Percentiles rank a stretch among this genome's conserved stretches.
Evolutionary conservation across 1,140 invertebrate genomes (phyloP).

Genomic region (Mycetomoellerius zeteki): DNA sequence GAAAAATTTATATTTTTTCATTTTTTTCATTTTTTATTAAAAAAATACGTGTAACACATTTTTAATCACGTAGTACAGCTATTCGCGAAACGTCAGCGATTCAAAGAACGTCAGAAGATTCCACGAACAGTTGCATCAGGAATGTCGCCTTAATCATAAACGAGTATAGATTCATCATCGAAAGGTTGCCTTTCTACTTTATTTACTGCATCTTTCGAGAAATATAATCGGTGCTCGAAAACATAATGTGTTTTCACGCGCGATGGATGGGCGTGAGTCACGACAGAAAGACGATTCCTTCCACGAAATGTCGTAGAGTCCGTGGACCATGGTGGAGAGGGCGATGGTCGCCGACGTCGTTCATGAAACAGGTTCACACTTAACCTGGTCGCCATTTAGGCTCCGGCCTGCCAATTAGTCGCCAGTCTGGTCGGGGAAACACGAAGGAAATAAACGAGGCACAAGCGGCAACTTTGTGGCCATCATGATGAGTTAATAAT

Average conservation of each 20-base stretch:
- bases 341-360: constrained; percentile 40
- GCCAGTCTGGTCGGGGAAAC: constrained; percentile 35
- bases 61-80: constrained; percentile 6
- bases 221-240: background rate
- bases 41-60: too few species aligned
- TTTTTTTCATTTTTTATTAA: too few species aligned
- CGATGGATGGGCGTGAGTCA: constrained; percentile 24
- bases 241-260: constrained; percentile 22
- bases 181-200: constrained; percentile 16
- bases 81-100: constrained; percentile 26
- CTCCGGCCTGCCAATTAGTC: constrained; percentile 72
- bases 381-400: constrained; percentile 50
- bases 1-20: too few species aligned
- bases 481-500: constrained; percentile 24
- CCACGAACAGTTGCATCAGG: constrained; percentile 29
- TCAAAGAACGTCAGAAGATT: too few species aligned
- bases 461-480: background rate
- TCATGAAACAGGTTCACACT: constrained; percentile 66
- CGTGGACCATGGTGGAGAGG: background rate
- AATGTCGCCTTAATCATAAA: background rate
- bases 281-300: background rate
- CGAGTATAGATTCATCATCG: background rate
- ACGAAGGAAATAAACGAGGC: constrained; percentile 8
- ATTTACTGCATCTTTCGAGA: constrained; percentile 5
- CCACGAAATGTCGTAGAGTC: background rate